Evolutionary conservation across 2,113 vertebrate genomes (phyloP), one percentile per base, ranked within the genome.

Genomic region (Progne subis): DNA sequence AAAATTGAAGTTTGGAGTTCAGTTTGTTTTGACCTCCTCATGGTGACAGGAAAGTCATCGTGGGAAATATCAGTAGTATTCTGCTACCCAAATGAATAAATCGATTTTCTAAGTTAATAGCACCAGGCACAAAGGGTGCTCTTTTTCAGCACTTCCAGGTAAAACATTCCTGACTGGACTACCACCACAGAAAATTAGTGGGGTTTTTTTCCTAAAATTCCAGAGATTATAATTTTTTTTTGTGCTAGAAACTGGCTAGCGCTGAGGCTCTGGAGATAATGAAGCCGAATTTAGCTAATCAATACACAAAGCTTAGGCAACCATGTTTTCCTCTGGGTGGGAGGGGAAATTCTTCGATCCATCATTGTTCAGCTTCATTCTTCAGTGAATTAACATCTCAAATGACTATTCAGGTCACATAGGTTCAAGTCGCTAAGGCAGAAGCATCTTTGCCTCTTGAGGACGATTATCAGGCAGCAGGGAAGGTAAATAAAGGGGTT

Each of bases 311-410:
- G 47, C 49, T 91, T 92, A 70, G 46, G 61, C 52, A 84, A 67
- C 29, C 28, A 8, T 13, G 70, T 87, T 82, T 94, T 87, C 89
- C 86, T 94, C 65, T 69, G 61, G 55, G 47, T 80, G 60, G 50
- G 44, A 8, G 37, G 37, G 37, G 26, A 86, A 95, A 89, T 85
- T 92, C 93, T 95, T 92, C 55, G 2, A 67, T 86, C 77, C 56
- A 34, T 95, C 94, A 64, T 97, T 97, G 89, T 92, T 95, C 61
- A 37, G 19, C 88, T 93, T 92, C 82, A 92, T 96, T 96, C 87
- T 96, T 90, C 82, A 81, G 56, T 89, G 28, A 96, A 97, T 97
- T 97, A 96, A 94, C 95, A 95, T 95, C 89, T 94, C 89, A 96
- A 97, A 93, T 85, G 70, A 85, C 76, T 61, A 9, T 70, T 90